phyloP scores from a whole-genome alignment of 2,113 vertebrate genomes.

The Coryphaenoides rupestris region DNA sequence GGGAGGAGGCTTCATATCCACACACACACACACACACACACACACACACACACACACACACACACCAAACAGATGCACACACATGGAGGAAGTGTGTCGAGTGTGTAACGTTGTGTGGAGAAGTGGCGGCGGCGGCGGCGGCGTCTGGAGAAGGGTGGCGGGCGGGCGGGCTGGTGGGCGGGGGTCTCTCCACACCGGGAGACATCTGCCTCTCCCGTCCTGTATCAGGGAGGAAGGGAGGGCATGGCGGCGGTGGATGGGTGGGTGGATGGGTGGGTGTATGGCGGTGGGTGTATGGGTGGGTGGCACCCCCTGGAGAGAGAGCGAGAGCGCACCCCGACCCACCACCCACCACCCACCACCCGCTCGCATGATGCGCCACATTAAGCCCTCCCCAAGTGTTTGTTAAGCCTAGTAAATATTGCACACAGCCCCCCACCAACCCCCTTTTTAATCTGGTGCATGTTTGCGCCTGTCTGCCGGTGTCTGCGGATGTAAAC shows the following conservation, averaged over 20 bases:
- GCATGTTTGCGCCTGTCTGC: constrained; percentile 79
- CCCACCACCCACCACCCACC: neutral
- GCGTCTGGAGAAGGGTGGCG: constrained; percentile 57
- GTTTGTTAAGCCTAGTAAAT: constrained; percentile 79
- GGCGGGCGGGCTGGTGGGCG: constrained; percentile 56
- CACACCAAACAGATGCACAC: constrained; percentile 20
- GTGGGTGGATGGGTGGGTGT: too few species aligned
- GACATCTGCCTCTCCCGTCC: constrained; percentile 64
- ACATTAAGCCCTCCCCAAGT: constrained; percentile 74
- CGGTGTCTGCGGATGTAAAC: constrained; percentile 69
- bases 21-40: neutral
- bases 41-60: constrained; percentile 16
- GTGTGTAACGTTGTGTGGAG: constrained; percentile 62
- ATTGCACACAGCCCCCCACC: constrained; percentile 60
- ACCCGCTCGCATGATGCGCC: constrained; percentile 18
- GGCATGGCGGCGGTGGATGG: too few species aligned
- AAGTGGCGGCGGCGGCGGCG: constrained; percentile 51
- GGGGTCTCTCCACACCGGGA: constrained; percentile 56
- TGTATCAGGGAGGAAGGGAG: constrained; percentile 20
- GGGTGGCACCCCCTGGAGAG: neutral
- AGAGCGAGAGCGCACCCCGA: neutral
- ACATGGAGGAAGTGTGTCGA: constrained; percentile 30
- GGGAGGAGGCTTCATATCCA: constrained; percentile 12
- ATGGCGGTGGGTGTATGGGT: too few species aligned
- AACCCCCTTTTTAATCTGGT: constrained; percentile 69